These are phyloP conservation scores for Ophiodon elongatus DNA, from an alignment of 2,113 vertebrate genomes.

Conservation along the genomic window DNA sequence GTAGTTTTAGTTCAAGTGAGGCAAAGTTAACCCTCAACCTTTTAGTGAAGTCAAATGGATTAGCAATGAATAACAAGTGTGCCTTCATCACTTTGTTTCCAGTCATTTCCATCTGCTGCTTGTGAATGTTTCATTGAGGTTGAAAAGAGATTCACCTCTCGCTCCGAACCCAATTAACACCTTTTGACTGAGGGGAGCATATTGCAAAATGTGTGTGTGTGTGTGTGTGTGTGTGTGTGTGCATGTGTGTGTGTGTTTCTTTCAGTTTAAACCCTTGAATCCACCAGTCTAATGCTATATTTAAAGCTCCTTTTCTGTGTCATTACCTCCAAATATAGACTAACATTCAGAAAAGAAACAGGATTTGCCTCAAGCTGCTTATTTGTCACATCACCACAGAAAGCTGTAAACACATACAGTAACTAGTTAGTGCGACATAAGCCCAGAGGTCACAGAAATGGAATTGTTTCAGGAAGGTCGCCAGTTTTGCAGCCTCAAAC, in stretches of 20 bases:
- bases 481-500: not conserved
- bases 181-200: conserved; percentile 26
- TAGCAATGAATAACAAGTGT: conserved; percentile 12
- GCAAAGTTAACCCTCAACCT: conserved; percentile 2
- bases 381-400: conserved; percentile 41
- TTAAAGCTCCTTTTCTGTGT: conserved; percentile 55
- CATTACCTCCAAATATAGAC: conserved; percentile 68
- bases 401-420: conserved; percentile 38
- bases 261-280: conserved; percentile 43
- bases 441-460: conserved; percentile 36
- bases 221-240: conserved; percentile 16
- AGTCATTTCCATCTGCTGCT: conserved; percentile 25
- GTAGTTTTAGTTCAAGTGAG: not conserved
- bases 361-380: conserved; percentile 65
- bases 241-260: not conserved
- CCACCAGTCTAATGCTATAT: conserved; percentile 39
- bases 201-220: not conserved
- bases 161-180: conserved; percentile 57
- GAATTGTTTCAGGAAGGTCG: not conserved
- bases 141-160: conserved; percentile 23
- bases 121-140: conserved; percentile 24
- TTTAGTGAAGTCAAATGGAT: conserved; percentile 22
- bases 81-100: conserved; percentile 23
- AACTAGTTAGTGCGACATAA: conserved; percentile 10
- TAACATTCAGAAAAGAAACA: conserved; percentile 50